Evolutionary conservation across 64 coral and sea anemone species (phyloP), one percentile per base, ranked within the genome.

Genomic region (Astreopora myriophthalma): DNA sequence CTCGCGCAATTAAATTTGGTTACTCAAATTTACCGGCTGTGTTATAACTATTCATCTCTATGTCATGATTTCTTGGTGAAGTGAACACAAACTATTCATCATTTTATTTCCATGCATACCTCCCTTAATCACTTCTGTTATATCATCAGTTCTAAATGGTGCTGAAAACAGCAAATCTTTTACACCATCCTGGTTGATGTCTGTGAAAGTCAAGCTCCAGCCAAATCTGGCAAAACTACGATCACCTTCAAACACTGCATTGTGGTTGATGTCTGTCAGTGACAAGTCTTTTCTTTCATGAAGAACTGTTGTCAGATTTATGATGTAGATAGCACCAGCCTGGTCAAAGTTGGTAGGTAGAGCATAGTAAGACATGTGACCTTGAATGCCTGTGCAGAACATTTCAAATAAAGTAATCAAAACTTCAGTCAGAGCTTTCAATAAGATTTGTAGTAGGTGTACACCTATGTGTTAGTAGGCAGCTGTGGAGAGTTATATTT

Each of bases 201-300:
- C 95, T 48, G 76, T 74, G 46, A 87, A 94, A 68, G 36, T 57
- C 16, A 93, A 61, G 63, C 85, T 78, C 95, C 95, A 96, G 23
- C 95, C 95, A 94, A 91, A 93, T 39, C 95, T 88, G 2, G 91
- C 95, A 74, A 86, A 96, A 35, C 95, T 96, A 40, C 95, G 95
- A 69, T 96, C 95, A n/a, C 95, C 95, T 86, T 96, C 95, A 86
- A 96, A 96, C 20, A 96, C 31, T 27, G 81, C 64, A 16, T 71
- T 44, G 36, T 61, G 32, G 14, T 76, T 17, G 8, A 87, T 49
- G 25, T 87, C 38, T 86, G 36, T 77, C 61, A 86, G 34, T 64
- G 65, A 61, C 34, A 79, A 30, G 48, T 91, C 52, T 22, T 64
- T 83, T 64, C 70, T 42, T 20, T 40, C 79, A 6, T 74, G 86